Evolutionary conservation across 2,113 vertebrate genomes (phyloP).

Genomic region (Dolichotis patagonum): DNA sequence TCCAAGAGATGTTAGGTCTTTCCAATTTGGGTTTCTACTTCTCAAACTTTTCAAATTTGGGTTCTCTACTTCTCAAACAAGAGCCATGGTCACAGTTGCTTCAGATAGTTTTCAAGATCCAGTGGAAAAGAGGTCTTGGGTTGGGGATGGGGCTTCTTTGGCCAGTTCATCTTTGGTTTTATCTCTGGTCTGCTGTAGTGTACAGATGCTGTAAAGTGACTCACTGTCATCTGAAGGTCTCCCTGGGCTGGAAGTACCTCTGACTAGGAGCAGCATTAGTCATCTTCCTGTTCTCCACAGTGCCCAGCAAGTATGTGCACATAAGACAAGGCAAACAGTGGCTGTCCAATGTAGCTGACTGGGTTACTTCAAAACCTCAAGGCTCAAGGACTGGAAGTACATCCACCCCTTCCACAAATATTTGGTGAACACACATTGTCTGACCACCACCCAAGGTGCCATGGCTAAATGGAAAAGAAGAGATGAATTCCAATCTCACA

Average conservation of each 20-base stretch:
- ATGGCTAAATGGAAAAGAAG: neutral
- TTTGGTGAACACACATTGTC: neutral
- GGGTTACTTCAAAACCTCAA: neutral
- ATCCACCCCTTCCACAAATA: conserved; percentile 24
- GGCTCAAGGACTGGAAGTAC: neutral
- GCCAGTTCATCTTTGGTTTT: neutral
- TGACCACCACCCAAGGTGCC: neutral
- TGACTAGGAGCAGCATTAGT: neutral
- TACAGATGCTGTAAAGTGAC: neutral
- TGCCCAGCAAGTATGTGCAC: neutral
- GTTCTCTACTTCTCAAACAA: conserved; percentile 42
- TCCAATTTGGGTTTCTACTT: conserved; percentile 21
- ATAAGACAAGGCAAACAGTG: neutral
- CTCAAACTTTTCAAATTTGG: conserved; percentile 11
- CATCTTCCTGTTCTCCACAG: neutral
- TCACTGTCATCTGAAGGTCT: conserved; percentile 1
- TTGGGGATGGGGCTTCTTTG: neutral
- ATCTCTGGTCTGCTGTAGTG: too few species aligned
- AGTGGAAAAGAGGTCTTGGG: neutral
- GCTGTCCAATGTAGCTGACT: neutral
- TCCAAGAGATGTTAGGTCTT: neutral
- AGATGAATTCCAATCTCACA: neutral
- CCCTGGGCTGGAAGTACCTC: neutral
- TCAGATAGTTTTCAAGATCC: neutral
- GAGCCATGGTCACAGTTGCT: neutral